phyloP scores from a whole-genome alignment of 2,888 invertebrate species.

The Lumbricus terrestris region DNA sequence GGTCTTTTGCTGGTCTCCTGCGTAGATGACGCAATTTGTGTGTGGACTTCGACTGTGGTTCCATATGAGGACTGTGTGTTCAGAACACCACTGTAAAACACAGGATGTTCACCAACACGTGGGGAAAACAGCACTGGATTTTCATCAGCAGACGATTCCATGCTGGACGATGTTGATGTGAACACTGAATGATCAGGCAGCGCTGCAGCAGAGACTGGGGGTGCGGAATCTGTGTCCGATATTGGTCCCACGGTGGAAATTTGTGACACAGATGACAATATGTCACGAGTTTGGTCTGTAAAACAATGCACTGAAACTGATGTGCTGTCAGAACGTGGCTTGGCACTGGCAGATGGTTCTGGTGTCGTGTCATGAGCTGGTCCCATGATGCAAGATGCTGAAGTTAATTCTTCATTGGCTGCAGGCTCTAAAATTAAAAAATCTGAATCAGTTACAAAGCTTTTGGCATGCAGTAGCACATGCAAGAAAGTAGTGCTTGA shows the following conservation, averaged over 20 bases:
- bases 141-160: background rate
- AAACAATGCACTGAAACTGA: background rate
- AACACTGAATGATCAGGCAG: background rate
- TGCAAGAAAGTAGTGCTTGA: background rate
- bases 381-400: background rate
- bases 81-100: background rate
- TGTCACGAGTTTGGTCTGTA: background rate
- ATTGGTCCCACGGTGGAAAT: background rate
- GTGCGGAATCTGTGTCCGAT: background rate
- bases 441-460: background rate
- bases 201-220: background rate
- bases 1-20: background rate
- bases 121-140: too few relatives aligned
- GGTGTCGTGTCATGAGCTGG: background rate
- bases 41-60: background rate
- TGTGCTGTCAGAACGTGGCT: background rate
- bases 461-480: background rate
- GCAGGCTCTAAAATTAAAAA: background rate
- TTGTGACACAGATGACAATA: background rate
- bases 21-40: background rate
- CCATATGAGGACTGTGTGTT: background rate
- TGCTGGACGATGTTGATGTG: background rate
- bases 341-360: background rate
- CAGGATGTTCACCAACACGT: background rate
- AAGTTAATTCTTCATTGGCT: background rate